These are phyloP conservation scores for Prolemur simus DNA, from an alignment of 2,113 vertebrate species.

Conservation along the genomic window DNA sequence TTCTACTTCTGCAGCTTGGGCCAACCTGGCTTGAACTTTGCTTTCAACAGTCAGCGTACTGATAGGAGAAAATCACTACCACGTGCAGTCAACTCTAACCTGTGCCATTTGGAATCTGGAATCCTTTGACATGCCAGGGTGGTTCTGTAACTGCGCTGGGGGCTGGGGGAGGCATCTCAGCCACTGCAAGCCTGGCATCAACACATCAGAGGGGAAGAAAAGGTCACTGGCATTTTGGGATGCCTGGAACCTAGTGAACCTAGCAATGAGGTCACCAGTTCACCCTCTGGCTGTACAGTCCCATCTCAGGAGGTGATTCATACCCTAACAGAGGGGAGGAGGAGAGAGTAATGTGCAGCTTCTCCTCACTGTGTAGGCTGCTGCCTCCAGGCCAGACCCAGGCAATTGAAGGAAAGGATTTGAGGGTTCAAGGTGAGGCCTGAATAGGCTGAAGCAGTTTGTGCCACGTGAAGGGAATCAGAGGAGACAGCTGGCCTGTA, in stretches of 20 bases:
- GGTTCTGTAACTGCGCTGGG: neutral
- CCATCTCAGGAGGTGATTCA: neutral
- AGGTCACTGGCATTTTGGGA: neutral
- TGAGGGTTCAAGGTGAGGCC: neutral
- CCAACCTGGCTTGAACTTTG: neutral
- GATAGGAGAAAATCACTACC: neutral
- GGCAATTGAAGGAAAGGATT: neutral
- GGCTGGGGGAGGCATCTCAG: neutral
- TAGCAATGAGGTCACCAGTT: neutral
- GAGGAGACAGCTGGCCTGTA: neutral
- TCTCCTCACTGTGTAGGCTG: neutral
- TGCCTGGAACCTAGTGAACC: constrained; percentile 52
- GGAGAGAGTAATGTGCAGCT: neutral
- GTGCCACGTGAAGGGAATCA: neutral
- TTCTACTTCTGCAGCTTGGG: neutral
- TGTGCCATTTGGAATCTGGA: neutral
- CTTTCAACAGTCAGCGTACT: neutral
- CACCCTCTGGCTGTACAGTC: neutral
- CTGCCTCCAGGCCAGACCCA: neutral
- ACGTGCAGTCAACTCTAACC: neutral
- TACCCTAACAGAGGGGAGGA: neutral
- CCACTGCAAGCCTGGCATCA: neutral
- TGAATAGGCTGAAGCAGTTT: neutral
- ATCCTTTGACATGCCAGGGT: neutral
- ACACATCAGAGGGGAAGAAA: constrained; percentile 12